These are phyloP conservation scores for Urocynchramus pylzowi DNA, from an alignment of 2,113 vertebrate genomes.

Conservation along the genomic window DNA sequence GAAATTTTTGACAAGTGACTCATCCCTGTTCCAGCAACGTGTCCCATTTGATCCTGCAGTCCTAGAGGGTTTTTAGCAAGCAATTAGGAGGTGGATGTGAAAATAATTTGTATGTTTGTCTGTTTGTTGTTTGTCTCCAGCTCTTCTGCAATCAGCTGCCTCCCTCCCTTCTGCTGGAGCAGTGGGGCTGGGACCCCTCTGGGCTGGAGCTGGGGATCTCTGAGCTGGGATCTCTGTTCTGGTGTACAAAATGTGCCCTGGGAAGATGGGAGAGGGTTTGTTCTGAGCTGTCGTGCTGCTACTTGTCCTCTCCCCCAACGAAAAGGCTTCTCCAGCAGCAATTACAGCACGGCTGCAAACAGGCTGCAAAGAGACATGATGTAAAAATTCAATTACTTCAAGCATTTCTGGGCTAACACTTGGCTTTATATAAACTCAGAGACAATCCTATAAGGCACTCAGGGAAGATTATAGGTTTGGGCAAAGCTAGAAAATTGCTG, in stretches of 20 bases:
- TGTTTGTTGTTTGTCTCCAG: slow-evolving; percentile 58
- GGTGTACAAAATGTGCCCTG: neutral
- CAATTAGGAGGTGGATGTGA: slow-evolving; percentile 69
- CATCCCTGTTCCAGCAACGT: neutral
- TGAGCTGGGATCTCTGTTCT: slow-evolving; percentile 24
- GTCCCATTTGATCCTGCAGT: slow-evolving; percentile 56
- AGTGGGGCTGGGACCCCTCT: neutral
- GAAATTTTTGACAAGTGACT: slow-evolving; percentile 43
- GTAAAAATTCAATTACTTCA: slow-evolving; percentile 79
- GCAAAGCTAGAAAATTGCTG: slow-evolving; percentile 93
- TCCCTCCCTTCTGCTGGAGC: slow-evolving; percentile 36
- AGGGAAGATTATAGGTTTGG: slow-evolving; percentile 87
- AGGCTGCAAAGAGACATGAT: slow-evolving; percentile 76
- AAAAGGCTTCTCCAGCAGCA: slow-evolving; percentile 56
- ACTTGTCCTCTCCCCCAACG: slow-evolving; percentile 56
- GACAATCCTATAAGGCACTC: slow-evolving; percentile 84
- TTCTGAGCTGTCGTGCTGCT: slow-evolving; percentile 56
- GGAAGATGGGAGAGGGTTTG: slow-evolving; percentile 42
- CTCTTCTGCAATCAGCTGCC: slow-evolving; percentile 1
- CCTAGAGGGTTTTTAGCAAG: slow-evolving; percentile 57
- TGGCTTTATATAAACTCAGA: slow-evolving; percentile 81
- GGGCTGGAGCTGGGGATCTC: neutral
- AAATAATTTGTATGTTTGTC: slow-evolving; percentile 69
- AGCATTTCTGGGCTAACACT: slow-evolving; percentile 78
- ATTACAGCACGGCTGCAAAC: slow-evolving; percentile 73